These are phyloP conservation scores for Meteorus sp. DNA, from an alignment of 1,140 invertebrate species.

Conservation along the genomic window DNA sequence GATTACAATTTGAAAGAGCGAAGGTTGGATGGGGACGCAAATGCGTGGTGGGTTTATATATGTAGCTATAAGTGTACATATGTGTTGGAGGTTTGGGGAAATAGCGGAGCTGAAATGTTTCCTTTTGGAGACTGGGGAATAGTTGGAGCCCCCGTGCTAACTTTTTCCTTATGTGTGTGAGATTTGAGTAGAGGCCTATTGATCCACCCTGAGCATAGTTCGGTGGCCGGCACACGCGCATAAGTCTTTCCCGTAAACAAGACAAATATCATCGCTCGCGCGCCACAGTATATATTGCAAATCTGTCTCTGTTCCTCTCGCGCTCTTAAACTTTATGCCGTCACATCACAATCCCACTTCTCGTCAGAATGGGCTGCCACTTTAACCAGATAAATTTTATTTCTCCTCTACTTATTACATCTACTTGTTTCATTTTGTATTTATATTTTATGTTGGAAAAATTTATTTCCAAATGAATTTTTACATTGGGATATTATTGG, in stretches of 20 bases:
- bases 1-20: no score
- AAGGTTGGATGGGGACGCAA: no score
- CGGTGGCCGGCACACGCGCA: slow-evolving; percentile 56
- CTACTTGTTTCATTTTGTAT: slow-evolving; percentile 2
- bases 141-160: slow-evolving; percentile 11
- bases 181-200: slow-evolving; percentile 58
- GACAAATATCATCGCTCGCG: slow-evolving; percentile 57
- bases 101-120: slow-evolving; percentile 16
- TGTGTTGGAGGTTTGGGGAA: background rate
- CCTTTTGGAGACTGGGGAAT: slow-evolving; percentile 5
- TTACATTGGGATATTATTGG: no score
- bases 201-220: slow-evolving; percentile 52
- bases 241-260: slow-evolving; percentile 57
- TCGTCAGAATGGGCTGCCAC: slow-evolving; percentile 19
- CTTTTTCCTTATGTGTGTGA: slow-evolving; percentile 36
- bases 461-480: no score
- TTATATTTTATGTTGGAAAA: no score
- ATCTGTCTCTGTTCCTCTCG: slow-evolving; percentile 38
- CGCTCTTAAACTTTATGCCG: background rate
- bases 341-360: background rate
- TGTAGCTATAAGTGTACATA: background rate
- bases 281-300: slow-evolving; percentile 53
- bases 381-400: background rate
- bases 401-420: background rate
- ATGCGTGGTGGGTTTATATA: no score